Evolutionary conservation across 2,113 vertebrate species (phyloP).

Genomic region (Tragulus kanchil): DNA sequence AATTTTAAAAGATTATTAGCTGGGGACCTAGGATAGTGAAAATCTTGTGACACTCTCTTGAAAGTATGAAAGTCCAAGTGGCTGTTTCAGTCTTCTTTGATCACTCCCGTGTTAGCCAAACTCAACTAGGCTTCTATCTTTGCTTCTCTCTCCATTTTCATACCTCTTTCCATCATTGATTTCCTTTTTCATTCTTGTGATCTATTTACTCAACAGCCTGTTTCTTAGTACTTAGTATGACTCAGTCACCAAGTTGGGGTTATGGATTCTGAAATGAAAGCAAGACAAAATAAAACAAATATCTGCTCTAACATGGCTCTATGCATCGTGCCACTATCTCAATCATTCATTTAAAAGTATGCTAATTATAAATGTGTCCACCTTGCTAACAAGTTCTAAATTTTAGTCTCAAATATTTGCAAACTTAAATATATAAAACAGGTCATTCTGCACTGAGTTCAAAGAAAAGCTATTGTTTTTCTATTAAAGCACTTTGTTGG

Average conservation of each 20-base stretch:
- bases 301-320: background rate
- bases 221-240: background rate
- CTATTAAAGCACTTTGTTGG: background rate
- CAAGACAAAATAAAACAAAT: background rate
- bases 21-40: background rate
- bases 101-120: background rate
- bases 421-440: background rate
- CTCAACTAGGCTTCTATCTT: background rate
- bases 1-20: background rate
- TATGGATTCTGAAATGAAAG: slow-evolving; percentile 42
- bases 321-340: background rate
- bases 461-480: background rate
- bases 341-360: background rate
- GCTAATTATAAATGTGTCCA: background rate
- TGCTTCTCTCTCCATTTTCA: background rate
- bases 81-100: background rate
- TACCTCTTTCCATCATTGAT: background rate
- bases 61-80: background rate
- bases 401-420: background rate
- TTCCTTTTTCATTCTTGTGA: background rate
- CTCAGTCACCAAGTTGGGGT: background rate
- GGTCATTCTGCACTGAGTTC: background rate
- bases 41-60: background rate
- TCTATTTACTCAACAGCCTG: background rate
- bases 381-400: background rate